phyloP scores from a whole-genome alignment of 1,140 invertebrate species.

The Sipha flava region DNA sequence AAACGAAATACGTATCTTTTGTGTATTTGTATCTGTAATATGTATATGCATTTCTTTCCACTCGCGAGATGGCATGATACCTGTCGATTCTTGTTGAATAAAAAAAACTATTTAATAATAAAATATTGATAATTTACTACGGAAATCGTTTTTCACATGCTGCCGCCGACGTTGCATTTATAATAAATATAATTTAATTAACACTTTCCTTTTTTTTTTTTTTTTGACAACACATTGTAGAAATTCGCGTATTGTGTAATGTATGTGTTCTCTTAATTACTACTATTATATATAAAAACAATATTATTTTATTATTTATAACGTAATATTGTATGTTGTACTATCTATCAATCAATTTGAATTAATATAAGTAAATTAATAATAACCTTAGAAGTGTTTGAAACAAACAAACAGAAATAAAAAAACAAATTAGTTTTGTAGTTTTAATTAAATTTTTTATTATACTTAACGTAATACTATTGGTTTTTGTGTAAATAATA shows the following conservation, averaged over 20 bases:
- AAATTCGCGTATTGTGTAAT: no score
- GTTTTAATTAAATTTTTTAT: not conserved
- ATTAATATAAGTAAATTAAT: not conserved
- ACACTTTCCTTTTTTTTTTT: not conserved
- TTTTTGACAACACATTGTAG: not conserved
- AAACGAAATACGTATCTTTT: no score
- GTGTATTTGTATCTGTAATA: no score
- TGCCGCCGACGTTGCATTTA: conserved; percentile 18
- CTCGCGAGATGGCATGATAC: no score
- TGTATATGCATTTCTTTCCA: no score
- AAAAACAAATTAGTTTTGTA: conserved; percentile 9
- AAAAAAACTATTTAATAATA: no score
- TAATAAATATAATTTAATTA: not conserved
- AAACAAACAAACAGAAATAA: not conserved
- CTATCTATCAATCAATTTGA: not conserved
- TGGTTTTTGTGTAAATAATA: conserved; percentile 3
- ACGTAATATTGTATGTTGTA: not conserved
- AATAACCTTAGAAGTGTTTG: not conserved
- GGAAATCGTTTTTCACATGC: not conserved
- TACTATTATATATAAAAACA: not conserved
- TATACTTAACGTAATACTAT: conserved; percentile 19
- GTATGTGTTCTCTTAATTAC: not conserved
- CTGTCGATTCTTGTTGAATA: no score
- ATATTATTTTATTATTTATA: not conserved
- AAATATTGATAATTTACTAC: no score